Evolutionary conservation across 35 echinoderm and acorn worm species (phyloP).

Genomic region (Patiria miniata): DNA sequence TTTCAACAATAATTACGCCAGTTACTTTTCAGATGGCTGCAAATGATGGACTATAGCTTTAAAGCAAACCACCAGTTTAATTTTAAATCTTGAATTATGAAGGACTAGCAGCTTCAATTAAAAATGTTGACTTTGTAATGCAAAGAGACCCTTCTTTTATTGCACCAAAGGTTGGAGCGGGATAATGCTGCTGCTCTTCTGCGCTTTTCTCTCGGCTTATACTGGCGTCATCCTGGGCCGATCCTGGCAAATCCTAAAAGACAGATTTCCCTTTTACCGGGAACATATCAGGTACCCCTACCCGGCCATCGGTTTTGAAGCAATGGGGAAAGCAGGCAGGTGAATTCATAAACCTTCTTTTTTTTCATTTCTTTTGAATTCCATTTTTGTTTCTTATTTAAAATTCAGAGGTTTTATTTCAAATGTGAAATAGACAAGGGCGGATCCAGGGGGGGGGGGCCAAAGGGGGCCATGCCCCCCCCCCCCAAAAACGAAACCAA

Average conservation of each 20-base stretch:
- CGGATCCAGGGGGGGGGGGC: too few relatives aligned
- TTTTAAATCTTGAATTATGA: too few relatives aligned
- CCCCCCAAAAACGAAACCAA: too few relatives aligned
- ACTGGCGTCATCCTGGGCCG: slow-evolving; percentile 78
- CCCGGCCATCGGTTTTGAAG: slow-evolving; percentile 86
- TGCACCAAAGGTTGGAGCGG: slow-evolving; percentile 68
- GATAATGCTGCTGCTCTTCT: slow-evolving; percentile 52
- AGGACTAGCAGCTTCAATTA: too few relatives aligned
- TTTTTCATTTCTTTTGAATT: neutral
- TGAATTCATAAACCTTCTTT: neutral
- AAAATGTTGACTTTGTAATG: too few relatives aligned
- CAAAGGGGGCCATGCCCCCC: too few relatives aligned
- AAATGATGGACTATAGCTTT: too few relatives aligned
- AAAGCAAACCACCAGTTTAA: too few relatives aligned
- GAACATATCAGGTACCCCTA: slow-evolving; percentile 81
- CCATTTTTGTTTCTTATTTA: too few relatives aligned
- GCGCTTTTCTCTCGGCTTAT: slow-evolving; percentile 61
- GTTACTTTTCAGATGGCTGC: too few relatives aligned
- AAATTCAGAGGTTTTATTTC: neutral
- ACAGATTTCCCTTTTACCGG: slow-evolving; percentile 59
- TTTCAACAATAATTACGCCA: too few relatives aligned
- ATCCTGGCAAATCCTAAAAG: slow-evolving; percentile 85
- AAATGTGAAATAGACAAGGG: neutral
- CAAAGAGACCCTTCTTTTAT: too few relatives aligned
- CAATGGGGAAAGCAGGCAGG: slow-evolving; percentile 48